phyloP scores from a whole-genome alignment of 2,797 vertebrate species.

The Pitangus sulphuratus region DNA sequence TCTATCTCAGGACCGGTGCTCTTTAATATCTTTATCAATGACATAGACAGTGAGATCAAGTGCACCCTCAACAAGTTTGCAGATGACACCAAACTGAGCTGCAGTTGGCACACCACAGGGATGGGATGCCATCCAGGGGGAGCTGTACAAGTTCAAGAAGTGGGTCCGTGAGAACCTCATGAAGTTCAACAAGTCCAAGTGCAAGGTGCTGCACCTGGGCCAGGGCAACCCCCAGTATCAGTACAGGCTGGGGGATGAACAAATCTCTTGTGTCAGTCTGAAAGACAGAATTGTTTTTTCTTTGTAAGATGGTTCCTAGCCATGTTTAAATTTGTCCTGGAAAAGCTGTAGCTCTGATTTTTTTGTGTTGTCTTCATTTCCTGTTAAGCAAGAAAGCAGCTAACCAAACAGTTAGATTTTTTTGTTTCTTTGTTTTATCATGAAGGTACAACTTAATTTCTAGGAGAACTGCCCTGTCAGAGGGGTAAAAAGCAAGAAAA shows the following conservation, averaged over 20 bases:
- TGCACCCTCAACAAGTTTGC: not conserved
- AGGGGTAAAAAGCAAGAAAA: not conserved
- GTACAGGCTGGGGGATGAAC: accelerated
- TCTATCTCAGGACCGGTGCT: not conserved
- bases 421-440: not conserved
- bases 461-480: not conserved
- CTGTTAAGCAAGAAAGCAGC: not conserved
- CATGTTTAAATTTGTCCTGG: not conserved
- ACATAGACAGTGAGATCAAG: not conserved
- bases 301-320: not conserved
- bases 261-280: not conserved
- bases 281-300: not conserved
- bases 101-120: not conserved
- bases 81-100: not conserved
- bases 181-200: not conserved
- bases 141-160: not conserved
- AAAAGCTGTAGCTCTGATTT: not conserved
- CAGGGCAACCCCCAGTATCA: not conserved
- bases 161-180: not conserved
- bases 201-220: not conserved
- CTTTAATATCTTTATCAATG: not conserved
- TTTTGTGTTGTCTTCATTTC: not conserved
- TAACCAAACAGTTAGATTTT: accelerated
- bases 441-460: not conserved
- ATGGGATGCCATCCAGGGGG: accelerated